Percentiles rank a stretch among this genome's conserved stretches.
These are phyloP conservation scores for Dendroctonus valens DNA, from an alignment of 1,140 invertebrate genomes.

Conservation along the genomic window DNA sequence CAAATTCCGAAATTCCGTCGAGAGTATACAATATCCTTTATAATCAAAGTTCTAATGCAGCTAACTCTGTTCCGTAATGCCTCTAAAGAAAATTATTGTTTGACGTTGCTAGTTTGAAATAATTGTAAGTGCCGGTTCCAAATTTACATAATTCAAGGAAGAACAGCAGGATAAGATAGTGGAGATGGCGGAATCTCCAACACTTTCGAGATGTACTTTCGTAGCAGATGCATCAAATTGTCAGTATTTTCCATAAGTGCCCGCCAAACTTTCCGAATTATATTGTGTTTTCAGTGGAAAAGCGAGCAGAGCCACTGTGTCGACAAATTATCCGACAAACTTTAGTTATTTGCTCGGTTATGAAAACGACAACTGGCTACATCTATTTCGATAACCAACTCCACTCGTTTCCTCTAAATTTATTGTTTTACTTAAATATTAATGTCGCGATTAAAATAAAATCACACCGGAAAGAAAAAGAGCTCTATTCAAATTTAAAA, in stretches of 20 bases:
- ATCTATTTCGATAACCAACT: not conserved
- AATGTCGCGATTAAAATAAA: not conserved
- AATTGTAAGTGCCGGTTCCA: not conserved
- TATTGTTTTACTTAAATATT: not conserved
- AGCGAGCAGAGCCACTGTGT: constrained; percentile 11
- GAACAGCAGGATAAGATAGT: not conserved
- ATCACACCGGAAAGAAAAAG: not conserved
- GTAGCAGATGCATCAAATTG: constrained; percentile 13
- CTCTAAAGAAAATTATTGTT: not conserved
- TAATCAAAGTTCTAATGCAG: too few relatives aligned
- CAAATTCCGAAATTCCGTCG: too few relatives aligned
- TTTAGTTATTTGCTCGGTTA: constrained; percentile 25
- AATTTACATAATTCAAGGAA: constrained; percentile 1
- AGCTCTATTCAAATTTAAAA: not conserved
- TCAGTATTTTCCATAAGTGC: constrained; percentile 13
- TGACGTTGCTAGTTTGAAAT: not conserved
- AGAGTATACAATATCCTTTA: too few relatives aligned
- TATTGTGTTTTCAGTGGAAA: constrained; percentile 9
- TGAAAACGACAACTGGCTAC: constrained; percentile 18
- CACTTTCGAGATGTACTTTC: constrained; percentile 1
- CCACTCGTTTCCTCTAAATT: not conserved
- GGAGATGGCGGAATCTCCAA: not conserved
- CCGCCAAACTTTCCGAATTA: constrained; percentile 11
- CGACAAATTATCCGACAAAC: constrained; percentile 21
- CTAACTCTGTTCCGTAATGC: too few relatives aligned